These are phyloP conservation scores for Gymnoscopelus braueri DNA, from an alignment of 2,797 vertebrate species.

Conservation along the genomic window DNA sequence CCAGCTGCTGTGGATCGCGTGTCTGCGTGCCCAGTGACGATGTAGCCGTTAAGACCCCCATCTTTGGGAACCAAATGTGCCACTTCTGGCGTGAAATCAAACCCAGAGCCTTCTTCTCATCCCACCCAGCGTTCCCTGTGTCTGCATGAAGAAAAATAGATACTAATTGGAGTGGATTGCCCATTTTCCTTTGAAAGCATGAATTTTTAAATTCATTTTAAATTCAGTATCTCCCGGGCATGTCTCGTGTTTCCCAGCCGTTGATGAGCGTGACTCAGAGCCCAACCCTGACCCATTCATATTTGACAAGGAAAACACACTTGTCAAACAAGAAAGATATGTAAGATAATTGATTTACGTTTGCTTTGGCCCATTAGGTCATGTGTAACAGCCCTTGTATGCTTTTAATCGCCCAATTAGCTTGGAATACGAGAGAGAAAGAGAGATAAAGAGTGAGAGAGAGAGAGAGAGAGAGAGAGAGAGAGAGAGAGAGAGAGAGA, in stretches of 20 bases:
- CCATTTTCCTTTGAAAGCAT: conserved; percentile 17
- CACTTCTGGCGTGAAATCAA: background rate
- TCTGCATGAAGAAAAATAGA: conserved; percentile 20
- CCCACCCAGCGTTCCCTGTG: conserved; percentile 5
- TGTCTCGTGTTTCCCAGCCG: conserved; percentile 16
- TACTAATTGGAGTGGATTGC: background rate
- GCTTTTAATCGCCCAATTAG: too few species aligned
- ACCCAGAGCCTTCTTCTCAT: background rate
- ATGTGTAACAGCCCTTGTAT: conserved; percentile 24
- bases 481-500: background rate
- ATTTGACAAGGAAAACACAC: conserved; percentile 43
- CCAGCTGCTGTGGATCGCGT: conserved; percentile 3
- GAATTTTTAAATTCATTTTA: background rate
- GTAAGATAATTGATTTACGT: conserved; percentile 60
- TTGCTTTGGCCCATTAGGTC: conserved; percentile 51
- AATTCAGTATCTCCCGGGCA: background rate
- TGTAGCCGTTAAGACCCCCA: background rate
- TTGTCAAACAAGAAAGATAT: conserved; percentile 55
- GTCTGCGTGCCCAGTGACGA: background rate
- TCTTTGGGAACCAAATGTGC: too few species aligned
- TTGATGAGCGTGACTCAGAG: conserved; percentile 11
- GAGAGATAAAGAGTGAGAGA: conserved; percentile 25
- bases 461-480: conserved; percentile 11
- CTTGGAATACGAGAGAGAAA: conserved; percentile 38
- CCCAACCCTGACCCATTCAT: conserved; percentile 10